Base-by-base conservation (phyloP, 2,113 vertebrate species). In the Caranx ignobilis region DNA sequence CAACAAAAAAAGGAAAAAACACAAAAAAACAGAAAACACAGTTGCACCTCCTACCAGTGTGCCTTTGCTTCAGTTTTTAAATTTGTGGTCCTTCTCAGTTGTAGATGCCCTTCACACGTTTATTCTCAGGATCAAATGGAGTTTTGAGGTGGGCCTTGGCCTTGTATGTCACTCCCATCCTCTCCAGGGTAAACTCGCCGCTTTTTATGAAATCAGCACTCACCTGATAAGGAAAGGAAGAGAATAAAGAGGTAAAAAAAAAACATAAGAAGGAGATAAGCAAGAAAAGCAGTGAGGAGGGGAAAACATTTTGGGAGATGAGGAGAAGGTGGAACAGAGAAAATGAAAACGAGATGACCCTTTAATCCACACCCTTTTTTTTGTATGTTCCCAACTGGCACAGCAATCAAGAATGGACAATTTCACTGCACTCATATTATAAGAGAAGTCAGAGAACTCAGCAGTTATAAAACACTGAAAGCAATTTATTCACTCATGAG, bases 61-160 rank as follows among this genome's bases (percentile, higher is more conserved):
- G 41, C 32, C 26, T 76, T 56, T 52, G 56, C 2, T 8, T 68
- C 21, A n/a, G 74, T 21, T 75, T 85, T 71, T 35, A 45, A 39
- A 43, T 32, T 11, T 35, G 82, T 13, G 52, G 52, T 81, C 66
- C 76, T 54, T 60, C 15, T 63, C 60, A 96, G 10, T 91, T 94
- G 72, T 99, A 99, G 79, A 97, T 91, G 2, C 97, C 98, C 72
- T 95, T 98, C 71, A 99, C 92, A 0, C 97, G 92, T 89, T 96
- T 97, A 93, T 97, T 99, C 87, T 97, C 94, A 0, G 97, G 96
- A 80, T 99, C 98, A 0, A 99, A 99, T 0, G 96, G 97, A 2
- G 98, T 96, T 63, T 95, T 98, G 81, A 96, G 91, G 92, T 99
- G 97, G 37, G 96, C 96, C 32, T 6, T 94, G 77, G 98, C 97